Evolutionary conservation across 1,140 invertebrate species (phyloP), one percentile per base, ranked within the genome.

Genomic region (Oryzaephilus surinamensis): DNA sequence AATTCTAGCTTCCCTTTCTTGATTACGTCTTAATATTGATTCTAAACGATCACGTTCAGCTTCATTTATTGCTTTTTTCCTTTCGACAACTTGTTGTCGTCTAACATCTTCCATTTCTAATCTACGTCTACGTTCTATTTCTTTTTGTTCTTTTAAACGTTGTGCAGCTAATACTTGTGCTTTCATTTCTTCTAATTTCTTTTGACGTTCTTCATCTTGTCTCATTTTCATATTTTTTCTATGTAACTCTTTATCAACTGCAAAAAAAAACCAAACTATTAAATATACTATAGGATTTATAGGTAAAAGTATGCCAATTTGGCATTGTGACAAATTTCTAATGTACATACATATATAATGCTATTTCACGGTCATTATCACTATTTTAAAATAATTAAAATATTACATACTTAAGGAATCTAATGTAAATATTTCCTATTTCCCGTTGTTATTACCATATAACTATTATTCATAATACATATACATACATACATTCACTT

Each of bases 31-130:
- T 30, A 91, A 57, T 38, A 90, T 83, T 27, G 84, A 84, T 62
- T 89, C 85, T 46, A 85, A 74, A 44, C 85, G 71, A 50, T 88
- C 85, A 47, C 79, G 66, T 45, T 89, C 86, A 16, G 84, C 86
- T 61, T 90, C 85, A 70, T 81, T 81, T 63, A 92, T 88, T 55
- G 80, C 73, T 37, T 77, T 75, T 66, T 90, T 90, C 46, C 86
- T 73, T 64, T 90, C 86, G 63, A 89, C 87, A 19, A 90, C 87
- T 68, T 84, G 74, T 31, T 66, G 64, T 28, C 81, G 71, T 55
- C 83, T 76, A 53, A 85, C 82, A 51, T 72, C 73, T 62, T 92
- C 87, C 42, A 77, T 76, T 39, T 88, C 84, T 57, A 88, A 78
- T 43, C 85, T 70, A 50, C 72, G 70, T 45, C 81, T 70, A 29